These are phyloP conservation scores for Folsomia manolachei DNA, from an alignment of 2,888 invertebrate genomes.

Conservation along the genomic window DNA sequence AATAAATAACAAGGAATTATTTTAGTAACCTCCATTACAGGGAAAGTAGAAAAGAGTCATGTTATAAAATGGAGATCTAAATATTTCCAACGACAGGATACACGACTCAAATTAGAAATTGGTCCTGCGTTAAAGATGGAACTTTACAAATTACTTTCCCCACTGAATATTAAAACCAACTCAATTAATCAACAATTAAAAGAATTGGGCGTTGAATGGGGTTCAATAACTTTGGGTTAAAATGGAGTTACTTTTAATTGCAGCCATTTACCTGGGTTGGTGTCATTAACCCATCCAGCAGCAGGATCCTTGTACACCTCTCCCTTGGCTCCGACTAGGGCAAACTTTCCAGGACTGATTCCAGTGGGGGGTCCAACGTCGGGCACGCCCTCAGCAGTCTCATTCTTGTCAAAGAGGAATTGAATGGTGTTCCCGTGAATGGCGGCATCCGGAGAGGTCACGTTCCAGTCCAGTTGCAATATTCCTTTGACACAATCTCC, in stretches of 20 bases:
- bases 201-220: not conserved
- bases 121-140: conserved; percentile 2
- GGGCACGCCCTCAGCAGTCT: conserved; percentile 51
- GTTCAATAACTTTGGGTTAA: too few species aligned
- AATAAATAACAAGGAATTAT: not conserved
- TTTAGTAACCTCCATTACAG: too few species aligned
- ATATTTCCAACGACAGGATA: conserved; percentile 9
- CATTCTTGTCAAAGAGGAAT: conserved; percentile 56
- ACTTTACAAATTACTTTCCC: not conserved
- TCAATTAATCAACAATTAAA: not conserved
- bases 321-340: conserved; percentile 22
- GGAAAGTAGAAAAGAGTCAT: not conserved
- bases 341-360: conserved; percentile 34
- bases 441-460: too few species aligned
- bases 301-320: conserved; percentile 4
- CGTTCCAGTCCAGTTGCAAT: conserved; percentile 56
- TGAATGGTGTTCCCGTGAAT: conserved; percentile 51
- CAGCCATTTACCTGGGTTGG: not conserved
- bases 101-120: conserved; percentile 1
- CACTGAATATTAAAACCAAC: not conserved
- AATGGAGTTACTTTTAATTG: not conserved
- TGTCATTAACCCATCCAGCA: not conserved
- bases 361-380: conserved; percentile 8
- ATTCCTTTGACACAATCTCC: conserved; percentile 55
- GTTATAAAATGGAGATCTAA: not conserved